Evolutionary conservation across 2,113 vertebrate species (phyloP).

Genomic region (Atrichornis clamosus): DNA sequence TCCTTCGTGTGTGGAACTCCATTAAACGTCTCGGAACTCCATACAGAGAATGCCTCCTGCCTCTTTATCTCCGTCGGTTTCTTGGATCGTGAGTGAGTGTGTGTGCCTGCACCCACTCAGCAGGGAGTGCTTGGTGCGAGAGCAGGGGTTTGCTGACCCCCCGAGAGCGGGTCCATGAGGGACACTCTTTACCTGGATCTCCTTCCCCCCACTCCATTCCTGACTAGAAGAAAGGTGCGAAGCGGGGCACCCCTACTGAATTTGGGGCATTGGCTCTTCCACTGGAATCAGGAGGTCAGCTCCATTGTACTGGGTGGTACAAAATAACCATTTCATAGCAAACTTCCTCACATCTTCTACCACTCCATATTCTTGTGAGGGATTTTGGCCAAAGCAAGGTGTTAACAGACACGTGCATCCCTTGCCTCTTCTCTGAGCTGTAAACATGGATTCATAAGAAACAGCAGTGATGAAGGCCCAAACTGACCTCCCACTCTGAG

Average conservation of each 20-base stretch:
- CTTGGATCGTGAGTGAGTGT: no score
- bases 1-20: no score
- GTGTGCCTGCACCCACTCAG: no score
- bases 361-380: neutral
- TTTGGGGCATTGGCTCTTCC: neutral
- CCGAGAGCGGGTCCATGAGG: no score
- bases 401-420: neutral
- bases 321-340: neutral
- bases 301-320: neutral
- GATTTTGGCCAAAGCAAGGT: neutral
- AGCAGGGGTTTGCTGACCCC: no score
- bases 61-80: no score
- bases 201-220: no score
- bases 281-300: neutral
- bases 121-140: no score
- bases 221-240: no score
- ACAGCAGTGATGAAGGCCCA: neutral
- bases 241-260: neutral
- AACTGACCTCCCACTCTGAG: neutral
- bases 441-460: neutral
- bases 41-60: no score
- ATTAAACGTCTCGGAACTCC: no score
- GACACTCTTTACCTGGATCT: no score
- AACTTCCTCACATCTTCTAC: neutral
- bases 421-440: neutral